Base-by-base conservation (phyloP, 2,888 invertebrate species). In the Gibbula magus region DNA sequence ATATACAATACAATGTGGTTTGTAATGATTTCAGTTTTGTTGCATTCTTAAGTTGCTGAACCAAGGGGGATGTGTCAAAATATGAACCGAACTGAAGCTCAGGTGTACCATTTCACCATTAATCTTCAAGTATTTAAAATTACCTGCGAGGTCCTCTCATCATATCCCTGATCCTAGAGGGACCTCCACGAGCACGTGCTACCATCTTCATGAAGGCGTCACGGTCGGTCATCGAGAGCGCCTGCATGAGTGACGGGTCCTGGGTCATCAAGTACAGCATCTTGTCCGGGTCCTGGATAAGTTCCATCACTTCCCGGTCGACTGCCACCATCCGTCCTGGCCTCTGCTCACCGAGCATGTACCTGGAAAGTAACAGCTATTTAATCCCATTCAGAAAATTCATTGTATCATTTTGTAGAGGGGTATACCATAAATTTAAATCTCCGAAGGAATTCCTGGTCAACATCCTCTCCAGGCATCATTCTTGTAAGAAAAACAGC, bases 121-220 rank as follows among this genome's bases (percentile, higher is more conserved):
- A 35, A 35, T 35, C 7, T 7, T 35, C 35, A 35, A 35, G 35
- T n/a, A n/a, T n/a, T n/a, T n/a, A n/a, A n/a, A n/a, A n/a, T n/a
- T 52, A 52, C 52, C 70, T 70, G 20, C 70, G 16, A 7, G 70
- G 20, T 4, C 70, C 70, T 20, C 32, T 70, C 35, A 39, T 35
- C 32, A 35, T 18, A 4, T 35, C 20, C n/a, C 20, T 32, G 18
- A 18, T 32, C 29, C 7, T 18, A n/a, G 70, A 7, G 13, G 32
- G 32, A 10, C 70, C 35, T 39, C 32, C 25, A 29, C 54, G 75
- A 32, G 75, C 82, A 16, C 56, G 78, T 25, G 79, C 81, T 16
- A 84, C 39, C 25, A 86, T 39, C 56, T 84, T 83, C 82, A 84
- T 82, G 20, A 82, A 79, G 29, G 84, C 53, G 13, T 81, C 82